Percentiles rank a stretch among this genome's conserved stretches.
These are phyloP conservation scores for Latheticus oryzae DNA, from an alignment of 2,888 invertebrate genomes.

Conservation along the genomic window DNA sequence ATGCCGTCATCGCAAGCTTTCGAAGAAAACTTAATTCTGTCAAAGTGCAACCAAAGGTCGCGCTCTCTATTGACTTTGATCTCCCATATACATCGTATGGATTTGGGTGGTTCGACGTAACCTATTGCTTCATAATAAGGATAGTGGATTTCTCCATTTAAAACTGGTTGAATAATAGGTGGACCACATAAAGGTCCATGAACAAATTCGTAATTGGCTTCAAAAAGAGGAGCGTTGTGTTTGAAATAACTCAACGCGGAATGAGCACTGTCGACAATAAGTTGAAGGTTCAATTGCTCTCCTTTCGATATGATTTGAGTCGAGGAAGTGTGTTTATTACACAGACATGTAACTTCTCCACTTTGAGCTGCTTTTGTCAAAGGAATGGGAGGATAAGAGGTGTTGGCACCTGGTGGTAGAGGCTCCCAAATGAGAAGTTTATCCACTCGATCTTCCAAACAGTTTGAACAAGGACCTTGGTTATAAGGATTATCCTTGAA, in stretches of 20 bases:
- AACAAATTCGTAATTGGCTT: conserved; percentile 89
- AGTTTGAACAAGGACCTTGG: conserved; percentile 83
- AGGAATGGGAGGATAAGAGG: conserved; percentile 66
- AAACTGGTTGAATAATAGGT: conserved; percentile 80
- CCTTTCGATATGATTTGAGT: conserved; percentile 79
- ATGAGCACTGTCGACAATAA: conserved; percentile 86
- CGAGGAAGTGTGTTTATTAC: conserved; percentile 72
- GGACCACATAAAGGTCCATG: conserved; percentile 91
- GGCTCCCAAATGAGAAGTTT: conserved; percentile 86
- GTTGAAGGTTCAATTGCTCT: conserved; percentile 82
- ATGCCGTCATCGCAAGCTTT: conserved; percentile 88
- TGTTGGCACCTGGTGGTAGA: conserved; percentile 64
- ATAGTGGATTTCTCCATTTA: conserved; percentile 89
- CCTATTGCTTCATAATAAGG: conserved; percentile 85
- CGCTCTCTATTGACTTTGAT: conserved; percentile 84
- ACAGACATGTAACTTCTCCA: conserved; percentile 80
- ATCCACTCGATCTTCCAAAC: conserved; percentile 88
- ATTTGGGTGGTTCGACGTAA: conserved; percentile 75
- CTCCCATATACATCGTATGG: conserved; percentile 68
- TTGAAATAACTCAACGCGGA: conserved; percentile 91
- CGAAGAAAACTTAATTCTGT: conserved; percentile 86
- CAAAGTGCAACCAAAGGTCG: conserved; percentile 89
- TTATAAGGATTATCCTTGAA: conserved; percentile 88
- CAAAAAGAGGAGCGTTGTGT: conserved; percentile 84
- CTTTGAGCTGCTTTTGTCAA: conserved; percentile 71